Evolutionary conservation across 2,113 vertebrate species (phyloP).

Genomic region (Chamaea fasciata): DNA sequence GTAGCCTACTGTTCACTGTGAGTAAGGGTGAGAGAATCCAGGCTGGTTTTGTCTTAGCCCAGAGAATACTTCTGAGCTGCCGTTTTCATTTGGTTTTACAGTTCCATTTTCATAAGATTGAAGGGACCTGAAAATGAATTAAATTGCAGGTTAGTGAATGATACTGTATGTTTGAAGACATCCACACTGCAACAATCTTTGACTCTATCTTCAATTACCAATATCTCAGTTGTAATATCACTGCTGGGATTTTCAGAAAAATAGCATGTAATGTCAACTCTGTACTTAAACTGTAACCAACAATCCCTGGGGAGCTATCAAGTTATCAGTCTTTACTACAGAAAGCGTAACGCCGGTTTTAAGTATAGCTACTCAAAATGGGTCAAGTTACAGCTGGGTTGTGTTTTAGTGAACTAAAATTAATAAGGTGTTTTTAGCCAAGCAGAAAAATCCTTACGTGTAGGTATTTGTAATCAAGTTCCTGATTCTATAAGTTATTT

Average conservation of each 20-base stretch:
- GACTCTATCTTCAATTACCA: background rate
- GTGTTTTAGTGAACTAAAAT: slow-evolving; percentile 58
- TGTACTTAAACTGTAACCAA: slow-evolving; percentile 64
- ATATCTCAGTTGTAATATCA: slow-evolving; percentile 49
- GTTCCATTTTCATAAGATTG: background rate
- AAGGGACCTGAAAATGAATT: background rate
- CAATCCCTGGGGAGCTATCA: slow-evolving; percentile 69
- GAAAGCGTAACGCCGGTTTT: slow-evolving; percentile 64
- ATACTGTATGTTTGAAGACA: background rate
- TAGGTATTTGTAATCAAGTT: slow-evolving; percentile 16
- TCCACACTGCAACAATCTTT: background rate
- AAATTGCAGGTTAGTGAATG: background rate
- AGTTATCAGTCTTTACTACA: slow-evolving; percentile 71
- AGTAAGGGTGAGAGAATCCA: slow-evolving; percentile 1
- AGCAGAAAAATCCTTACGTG: background rate
- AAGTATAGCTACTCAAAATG: slow-evolving; percentile 63
- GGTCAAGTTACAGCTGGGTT: slow-evolving; percentile 63
- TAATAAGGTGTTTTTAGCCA: slow-evolving; percentile 45
- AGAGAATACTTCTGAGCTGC: background rate
- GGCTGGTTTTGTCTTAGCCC: background rate
- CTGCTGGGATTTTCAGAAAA: slow-evolving; percentile 64
- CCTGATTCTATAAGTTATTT: background rate
- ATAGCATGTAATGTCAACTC: slow-evolving; percentile 56
- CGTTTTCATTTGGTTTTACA: background rate
- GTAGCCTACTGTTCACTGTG: background rate